phyloP scores from a whole-genome alignment of 2,888 invertebrate species.

The Parthenolecanium corni region DNA sequence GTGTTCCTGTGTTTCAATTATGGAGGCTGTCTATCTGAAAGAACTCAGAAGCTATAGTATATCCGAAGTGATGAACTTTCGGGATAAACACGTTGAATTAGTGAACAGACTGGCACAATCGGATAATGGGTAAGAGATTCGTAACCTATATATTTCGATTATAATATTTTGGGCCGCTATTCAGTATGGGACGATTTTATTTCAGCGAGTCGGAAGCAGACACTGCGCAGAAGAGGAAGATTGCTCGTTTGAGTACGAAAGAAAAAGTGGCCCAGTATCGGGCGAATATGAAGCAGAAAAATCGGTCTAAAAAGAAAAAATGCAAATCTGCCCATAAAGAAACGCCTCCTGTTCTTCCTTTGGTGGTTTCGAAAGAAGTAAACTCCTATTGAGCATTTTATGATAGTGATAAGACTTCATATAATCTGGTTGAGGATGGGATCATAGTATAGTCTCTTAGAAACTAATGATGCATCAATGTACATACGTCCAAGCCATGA shows the following conservation, averaged over 20 bases:
- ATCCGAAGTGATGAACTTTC: conserved; percentile 17
- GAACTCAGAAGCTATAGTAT: conserved; percentile 14
- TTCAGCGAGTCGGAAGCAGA: too few species aligned
- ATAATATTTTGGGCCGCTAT: too few species aligned
- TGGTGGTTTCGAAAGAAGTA: not conserved
- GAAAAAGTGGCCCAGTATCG: not conserved
- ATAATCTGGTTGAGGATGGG: too few species aligned
- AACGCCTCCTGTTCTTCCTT: not conserved
- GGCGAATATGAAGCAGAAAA: not conserved
- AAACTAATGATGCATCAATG: too few species aligned
- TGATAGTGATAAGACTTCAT: too few species aligned
- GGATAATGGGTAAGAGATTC: not conserved
- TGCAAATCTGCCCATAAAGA: not conserved
- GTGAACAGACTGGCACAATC: conserved; percentile 4
- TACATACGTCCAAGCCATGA: too few species aligned
- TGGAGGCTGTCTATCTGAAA: conserved; percentile 19
- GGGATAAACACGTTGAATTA: conserved; percentile 10
- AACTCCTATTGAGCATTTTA: not conserved
- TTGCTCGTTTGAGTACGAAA: not conserved
- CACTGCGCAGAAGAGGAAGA: not conserved
- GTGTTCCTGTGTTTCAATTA: too few species aligned
- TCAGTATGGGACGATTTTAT: too few species aligned
- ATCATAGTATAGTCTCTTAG: too few species aligned
- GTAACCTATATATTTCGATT: not conserved
- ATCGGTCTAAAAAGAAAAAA: not conserved